These are phyloP conservation scores for Semnornis frantzii DNA, from an alignment of 2,113 vertebrate genomes.

Conservation along the genomic window DNA sequence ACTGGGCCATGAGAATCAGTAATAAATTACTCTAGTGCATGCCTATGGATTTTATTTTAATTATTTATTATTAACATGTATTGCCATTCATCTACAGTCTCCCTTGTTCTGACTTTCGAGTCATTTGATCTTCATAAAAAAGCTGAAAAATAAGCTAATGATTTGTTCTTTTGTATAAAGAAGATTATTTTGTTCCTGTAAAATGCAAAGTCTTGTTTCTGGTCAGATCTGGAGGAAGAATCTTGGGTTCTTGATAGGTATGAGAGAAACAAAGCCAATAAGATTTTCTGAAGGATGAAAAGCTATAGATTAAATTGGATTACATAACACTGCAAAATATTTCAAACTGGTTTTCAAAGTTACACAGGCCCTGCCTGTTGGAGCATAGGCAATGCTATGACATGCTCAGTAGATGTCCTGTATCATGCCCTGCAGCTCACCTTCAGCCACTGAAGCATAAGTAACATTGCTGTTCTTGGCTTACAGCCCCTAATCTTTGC, in stretches of 20 bases:
- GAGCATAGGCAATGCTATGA: not conserved
- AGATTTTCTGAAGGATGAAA: not conserved
- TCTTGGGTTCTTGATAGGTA: not conserved
- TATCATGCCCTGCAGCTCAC: not conserved
- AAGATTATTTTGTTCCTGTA: not conserved
- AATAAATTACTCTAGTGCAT: not conserved
- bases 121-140: not conserved
- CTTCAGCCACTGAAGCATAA: not conserved
- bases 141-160: not conserved
- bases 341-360: not conserved
- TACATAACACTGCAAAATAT: not conserved
- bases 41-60: not conserved
- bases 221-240: not conserved
- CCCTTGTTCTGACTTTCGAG: not conserved
- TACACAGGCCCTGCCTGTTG: not conserved
- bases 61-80: not conserved
- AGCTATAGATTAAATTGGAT: not conserved
- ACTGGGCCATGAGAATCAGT: no score
- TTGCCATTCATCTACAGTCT: not conserved
- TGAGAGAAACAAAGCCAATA: not conserved
- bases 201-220: not conserved
- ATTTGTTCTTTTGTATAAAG: not conserved
- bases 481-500: not conserved
- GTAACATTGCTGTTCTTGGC: not conserved
- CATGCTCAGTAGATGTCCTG: accelerated